These are phyloP conservation scores for Chrysaora quinquecirrha DNA, from an alignment of 30 jellyfish, hydroid and myxozoan species.

Conservation along the genomic window DNA sequence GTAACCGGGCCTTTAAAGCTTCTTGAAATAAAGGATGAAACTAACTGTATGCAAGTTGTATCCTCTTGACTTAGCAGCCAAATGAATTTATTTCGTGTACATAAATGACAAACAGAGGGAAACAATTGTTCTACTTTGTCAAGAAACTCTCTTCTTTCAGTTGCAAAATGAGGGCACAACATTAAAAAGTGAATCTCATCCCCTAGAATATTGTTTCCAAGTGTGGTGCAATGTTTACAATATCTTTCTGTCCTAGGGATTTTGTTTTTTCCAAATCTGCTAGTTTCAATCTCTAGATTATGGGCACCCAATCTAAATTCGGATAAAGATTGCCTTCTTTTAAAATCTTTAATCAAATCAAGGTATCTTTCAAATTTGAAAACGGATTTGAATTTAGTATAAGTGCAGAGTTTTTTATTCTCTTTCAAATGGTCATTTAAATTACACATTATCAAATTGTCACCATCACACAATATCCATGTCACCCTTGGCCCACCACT, in stretches of 20 bases:
- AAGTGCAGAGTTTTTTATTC: background rate
- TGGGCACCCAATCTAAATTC: background rate
- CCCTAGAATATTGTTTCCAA: background rate
- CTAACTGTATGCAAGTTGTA: too few species aligned
- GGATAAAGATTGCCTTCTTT: background rate
- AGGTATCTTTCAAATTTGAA: background rate
- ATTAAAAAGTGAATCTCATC: background rate
- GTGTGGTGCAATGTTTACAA: background rate
- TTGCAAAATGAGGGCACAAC: background rate
- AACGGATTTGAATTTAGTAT: background rate
- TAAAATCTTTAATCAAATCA: background rate
- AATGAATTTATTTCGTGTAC: background rate
- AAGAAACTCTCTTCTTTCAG: background rate
- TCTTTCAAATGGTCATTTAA: background rate
- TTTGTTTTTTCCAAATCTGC: background rate
- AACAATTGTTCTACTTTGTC: background rate
- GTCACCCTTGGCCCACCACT: too few species aligned
- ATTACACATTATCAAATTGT: background rate
- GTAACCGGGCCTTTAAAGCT: too few species aligned
- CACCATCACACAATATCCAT: too few species aligned
- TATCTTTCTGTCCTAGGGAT: background rate
- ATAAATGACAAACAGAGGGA: background rate
- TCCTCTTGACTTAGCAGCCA: background rate
- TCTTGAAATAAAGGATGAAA: too few species aligned
- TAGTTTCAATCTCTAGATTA: background rate